A percentile compares a stretch with the other conserved stretches of the same genome.
phyloP scores from a whole-genome alignment of 2,888 invertebrate species.

The Meandrusa payeni region DNA sequence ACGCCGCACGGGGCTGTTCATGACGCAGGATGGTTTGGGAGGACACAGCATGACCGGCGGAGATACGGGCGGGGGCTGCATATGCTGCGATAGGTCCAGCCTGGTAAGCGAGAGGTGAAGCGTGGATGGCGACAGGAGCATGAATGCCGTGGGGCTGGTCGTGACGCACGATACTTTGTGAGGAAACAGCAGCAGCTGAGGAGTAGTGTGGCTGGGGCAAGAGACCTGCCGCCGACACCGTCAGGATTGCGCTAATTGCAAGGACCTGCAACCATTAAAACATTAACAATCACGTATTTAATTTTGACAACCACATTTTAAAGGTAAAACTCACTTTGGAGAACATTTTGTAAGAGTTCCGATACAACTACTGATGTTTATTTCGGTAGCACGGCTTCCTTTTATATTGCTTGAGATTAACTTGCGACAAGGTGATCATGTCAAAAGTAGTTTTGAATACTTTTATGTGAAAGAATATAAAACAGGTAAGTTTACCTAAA shows the following conservation, averaged over 20 bases:
- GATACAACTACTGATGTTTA: background rate
- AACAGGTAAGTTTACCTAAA: too few relatives aligned
- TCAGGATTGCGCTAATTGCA: slow-evolving; percentile 57
- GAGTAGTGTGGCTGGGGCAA: slow-evolving; percentile 54
- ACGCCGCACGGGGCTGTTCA: slow-evolving; percentile 48
- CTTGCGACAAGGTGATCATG: slow-evolving; percentile 16
- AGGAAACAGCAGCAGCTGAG: slow-evolving; percentile 49
- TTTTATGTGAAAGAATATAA: too few relatives aligned
- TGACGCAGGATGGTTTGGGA: slow-evolving; percentile 60
- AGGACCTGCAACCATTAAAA: slow-evolving; percentile 47
- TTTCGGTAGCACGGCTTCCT: slow-evolving; percentile 4
- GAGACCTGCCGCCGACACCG: slow-evolving; percentile 58
- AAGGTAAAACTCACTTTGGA: slow-evolving; percentile 52
- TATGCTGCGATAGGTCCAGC: slow-evolving; percentile 35
- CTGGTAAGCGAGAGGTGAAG: slow-evolving; percentile 38
- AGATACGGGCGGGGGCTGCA: slow-evolving; percentile 55
- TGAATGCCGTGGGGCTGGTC: slow-evolving; percentile 44
- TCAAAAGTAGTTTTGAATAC: slow-evolving; percentile 11
- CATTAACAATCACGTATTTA: too few relatives aligned
- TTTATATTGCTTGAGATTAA: slow-evolving; percentile 18
- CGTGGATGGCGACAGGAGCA: slow-evolving; percentile 22
- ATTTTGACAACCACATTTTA: too few relatives aligned
- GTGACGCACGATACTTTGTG: slow-evolving; percentile 56
- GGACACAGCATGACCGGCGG: slow-evolving; percentile 51
- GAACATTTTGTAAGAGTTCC: slow-evolving; percentile 44